Percentiles rank a stretch among this genome's conserved stretches.
Conservation (phyloP, 2,888 invertebrate species). For the Epinotia ramella region DNA sequence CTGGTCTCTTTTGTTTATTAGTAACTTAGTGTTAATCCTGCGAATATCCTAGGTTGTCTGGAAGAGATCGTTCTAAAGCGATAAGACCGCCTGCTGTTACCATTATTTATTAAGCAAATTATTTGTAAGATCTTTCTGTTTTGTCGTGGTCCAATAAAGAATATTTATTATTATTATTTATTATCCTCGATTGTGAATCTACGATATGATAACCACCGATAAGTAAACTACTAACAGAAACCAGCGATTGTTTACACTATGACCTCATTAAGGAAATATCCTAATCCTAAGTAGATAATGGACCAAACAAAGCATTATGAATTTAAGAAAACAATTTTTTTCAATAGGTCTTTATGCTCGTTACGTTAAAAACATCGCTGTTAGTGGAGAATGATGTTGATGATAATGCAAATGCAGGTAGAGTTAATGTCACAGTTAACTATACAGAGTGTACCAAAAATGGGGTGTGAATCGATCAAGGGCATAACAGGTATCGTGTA, state of each 20-base stretch:
- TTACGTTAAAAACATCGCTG: neutral
- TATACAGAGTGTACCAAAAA: no score
- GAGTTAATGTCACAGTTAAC: neutral
- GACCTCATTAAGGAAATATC: slow-evolving; percentile 8
- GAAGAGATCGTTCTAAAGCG: no score
- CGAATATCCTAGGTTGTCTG: no score
- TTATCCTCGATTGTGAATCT: neutral
- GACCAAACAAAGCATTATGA: slow-evolving; percentile 11
- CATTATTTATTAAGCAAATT: no score
- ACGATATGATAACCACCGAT: neutral
- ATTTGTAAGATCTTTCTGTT: no score
- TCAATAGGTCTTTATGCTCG: neutral
- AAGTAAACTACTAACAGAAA: slow-evolving; percentile 9
- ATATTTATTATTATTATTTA: no score
- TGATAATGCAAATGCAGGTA: neutral
- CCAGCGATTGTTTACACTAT: neutral
- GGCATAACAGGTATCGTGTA: no score
- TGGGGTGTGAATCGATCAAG: no score
- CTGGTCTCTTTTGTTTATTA: no score
- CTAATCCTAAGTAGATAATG: neutral
- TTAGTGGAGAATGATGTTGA: neutral
- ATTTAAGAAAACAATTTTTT: neutral
- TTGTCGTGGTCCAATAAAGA: no score
- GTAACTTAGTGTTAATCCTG: no score
- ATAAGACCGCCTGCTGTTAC: no score